Conservation (phyloP, 1,140 invertebrate genomes). For the Papilio machaon region DNA sequence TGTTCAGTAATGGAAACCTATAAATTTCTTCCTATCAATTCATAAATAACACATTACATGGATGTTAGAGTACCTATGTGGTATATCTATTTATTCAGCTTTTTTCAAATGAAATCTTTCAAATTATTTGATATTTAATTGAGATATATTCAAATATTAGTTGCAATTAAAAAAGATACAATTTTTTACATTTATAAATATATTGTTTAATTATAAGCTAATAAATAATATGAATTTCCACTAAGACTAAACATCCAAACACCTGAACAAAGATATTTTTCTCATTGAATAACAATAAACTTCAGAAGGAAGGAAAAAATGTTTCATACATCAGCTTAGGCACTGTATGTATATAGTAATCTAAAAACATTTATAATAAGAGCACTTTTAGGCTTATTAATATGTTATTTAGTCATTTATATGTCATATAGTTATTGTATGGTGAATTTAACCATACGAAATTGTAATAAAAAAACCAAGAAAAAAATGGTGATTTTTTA, state of each 20-base stretch:
- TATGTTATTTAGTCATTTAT: slow-evolving; percentile 20
- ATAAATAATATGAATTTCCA: too few relatives aligned
- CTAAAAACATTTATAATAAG: not conserved
- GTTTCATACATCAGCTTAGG: not conserved
- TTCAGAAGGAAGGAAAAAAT: not conserved
- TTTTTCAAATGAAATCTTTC: not conserved
- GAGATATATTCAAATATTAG: not conserved
- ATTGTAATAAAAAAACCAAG: too few relatives aligned
- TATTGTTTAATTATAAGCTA: not conserved
- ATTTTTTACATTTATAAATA: not conserved
- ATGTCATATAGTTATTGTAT: not conserved
- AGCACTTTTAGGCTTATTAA: not conserved
- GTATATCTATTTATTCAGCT: not conserved
- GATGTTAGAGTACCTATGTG: not conserved
- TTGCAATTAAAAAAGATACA: not conserved
- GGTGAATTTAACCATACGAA: slow-evolving; percentile 5
- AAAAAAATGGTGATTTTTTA: slow-evolving; percentile 31
- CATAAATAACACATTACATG: not conserved
- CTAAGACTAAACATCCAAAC: not conserved
- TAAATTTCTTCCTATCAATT: not conserved
- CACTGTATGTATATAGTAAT: not conserved
- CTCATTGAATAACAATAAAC: not conserved
- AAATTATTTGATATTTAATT: not conserved
- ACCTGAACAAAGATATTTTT: not conserved
- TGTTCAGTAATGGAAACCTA: not conserved